A percentile compares a stretch with the other conserved stretches of the same genome.
Conservation (phyloP, 1,140 invertebrate species). For the Mycetomoellerius zeteki region DNA sequence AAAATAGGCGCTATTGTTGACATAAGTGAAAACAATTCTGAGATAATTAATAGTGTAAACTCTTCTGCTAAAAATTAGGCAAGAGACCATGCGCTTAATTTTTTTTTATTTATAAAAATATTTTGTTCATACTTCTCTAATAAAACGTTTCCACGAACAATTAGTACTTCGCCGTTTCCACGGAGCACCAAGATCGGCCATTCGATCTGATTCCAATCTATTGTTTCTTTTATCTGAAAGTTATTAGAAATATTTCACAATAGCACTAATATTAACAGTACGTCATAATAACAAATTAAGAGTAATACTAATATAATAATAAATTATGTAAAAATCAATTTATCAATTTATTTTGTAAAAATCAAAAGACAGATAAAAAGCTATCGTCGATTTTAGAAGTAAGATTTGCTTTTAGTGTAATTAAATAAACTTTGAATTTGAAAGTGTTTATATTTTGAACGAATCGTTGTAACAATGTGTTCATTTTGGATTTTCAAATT, state of each 20-base stretch:
- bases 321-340: too few species aligned
- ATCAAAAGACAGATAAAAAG: background rate
- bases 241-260: background rate
- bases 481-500: background rate
- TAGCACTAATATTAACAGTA: background rate
- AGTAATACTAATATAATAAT: background rate
- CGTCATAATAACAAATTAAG: background rate
- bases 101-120: conserved; percentile 22
- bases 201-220: conserved; percentile 86
- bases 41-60: background rate
- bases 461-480: background rate
- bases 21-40: background rate
- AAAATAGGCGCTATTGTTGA: background rate
- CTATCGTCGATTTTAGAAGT: background rate
- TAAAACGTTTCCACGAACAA: conserved; percentile 88
- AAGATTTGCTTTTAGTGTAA: background rate
- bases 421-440: background rate
- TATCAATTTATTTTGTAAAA: background rate
- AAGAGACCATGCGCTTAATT: background rate
- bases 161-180: conserved; percentile 93
- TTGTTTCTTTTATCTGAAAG: conserved; percentile 76
- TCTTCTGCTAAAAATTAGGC: background rate
- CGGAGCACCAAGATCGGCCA: conserved; percentile 94
- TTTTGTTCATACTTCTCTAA: conserved; percentile 84
- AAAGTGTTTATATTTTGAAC: background rate